These are phyloP conservation scores for Synergus japonicus DNA, from an alignment of 2,888 invertebrate genomes.

Conservation along the genomic window DNA sequence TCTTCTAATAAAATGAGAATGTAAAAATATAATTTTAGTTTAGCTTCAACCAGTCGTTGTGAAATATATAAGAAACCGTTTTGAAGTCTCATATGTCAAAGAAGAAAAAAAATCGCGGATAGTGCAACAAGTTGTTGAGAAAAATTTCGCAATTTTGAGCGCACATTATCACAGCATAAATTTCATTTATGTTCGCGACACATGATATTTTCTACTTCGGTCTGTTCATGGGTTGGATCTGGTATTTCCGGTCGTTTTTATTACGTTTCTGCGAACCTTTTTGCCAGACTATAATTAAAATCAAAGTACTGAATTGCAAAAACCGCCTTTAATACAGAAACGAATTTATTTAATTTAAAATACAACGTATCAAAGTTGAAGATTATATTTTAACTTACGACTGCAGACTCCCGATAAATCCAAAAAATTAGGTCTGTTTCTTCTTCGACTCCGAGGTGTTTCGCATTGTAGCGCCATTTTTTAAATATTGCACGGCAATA, in stretches of 20 bases:
- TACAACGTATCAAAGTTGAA: no score
- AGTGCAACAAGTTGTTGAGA: neutral
- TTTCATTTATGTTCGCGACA: conserved; percentile 12
- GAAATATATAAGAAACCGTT: neutral
- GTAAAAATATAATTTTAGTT: neutral
- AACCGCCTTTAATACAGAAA: neutral
- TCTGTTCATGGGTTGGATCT: conserved; percentile 21
- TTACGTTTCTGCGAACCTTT: conserved; percentile 36
- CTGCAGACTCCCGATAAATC: conserved; percentile 68
- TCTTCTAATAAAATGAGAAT: neutral
- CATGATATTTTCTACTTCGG: conserved; percentile 25
- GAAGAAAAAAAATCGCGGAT: neutral
- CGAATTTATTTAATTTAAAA: neutral
- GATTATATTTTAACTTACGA: conserved; percentile 60
- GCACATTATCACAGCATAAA: conserved; percentile 28
- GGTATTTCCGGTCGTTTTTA: conserved; percentile 40
- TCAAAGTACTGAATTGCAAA: conserved; percentile 22
- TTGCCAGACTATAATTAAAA: conserved; percentile 30
- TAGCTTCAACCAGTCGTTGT: no score
- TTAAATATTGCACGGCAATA: conserved; percentile 5
- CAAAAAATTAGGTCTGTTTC: conserved; percentile 70
- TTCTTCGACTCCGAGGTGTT: conserved; percentile 66
- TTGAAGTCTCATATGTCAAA: neutral
- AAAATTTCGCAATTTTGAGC: conserved; percentile 36
- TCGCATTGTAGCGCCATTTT: conserved; percentile 63